These are phyloP conservation scores for Paedocypris sp. DNA, from an alignment of 2,113 vertebrate genomes.

Conservation along the genomic window DNA sequence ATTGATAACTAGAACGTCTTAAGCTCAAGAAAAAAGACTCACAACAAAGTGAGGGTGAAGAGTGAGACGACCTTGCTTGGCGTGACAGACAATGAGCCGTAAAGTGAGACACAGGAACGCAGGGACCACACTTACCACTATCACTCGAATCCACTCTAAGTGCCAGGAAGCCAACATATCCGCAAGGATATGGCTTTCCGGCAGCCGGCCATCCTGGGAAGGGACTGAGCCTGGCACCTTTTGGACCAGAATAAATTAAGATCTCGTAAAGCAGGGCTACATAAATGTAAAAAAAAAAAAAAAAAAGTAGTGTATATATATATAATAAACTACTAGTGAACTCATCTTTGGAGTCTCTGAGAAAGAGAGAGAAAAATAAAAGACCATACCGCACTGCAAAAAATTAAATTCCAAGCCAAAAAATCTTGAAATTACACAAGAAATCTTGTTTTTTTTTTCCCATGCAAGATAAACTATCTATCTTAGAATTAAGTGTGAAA, in stretches of 20 bases:
- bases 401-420: no score
- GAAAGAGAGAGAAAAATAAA: slow-evolving; percentile 30
- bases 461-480: no score
- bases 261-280: slow-evolving; percentile 42
- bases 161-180: slow-evolving; percentile 73
- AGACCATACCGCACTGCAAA: no score
- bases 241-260: slow-evolving; percentile 61
- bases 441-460: no score
- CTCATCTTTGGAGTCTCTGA: not conserved
- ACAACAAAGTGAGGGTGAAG: slow-evolving; percentile 12
- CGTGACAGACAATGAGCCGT: slow-evolving; percentile 46
- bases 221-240: slow-evolving; percentile 64
- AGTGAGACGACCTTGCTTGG: slow-evolving; percentile 34
- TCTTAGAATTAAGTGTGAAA: no score
- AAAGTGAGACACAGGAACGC: slow-evolving; percentile 34
- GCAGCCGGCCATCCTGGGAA: slow-evolving; percentile 54
- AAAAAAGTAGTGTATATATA: slow-evolving; percentile 26
- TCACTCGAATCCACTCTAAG: slow-evolving; percentile 67
- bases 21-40: not conserved
- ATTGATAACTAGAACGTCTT: no score
- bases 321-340: no score
- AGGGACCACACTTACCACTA: slow-evolving; percentile 64
- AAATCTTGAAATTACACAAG: no score
- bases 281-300: slow-evolving; percentile 32
- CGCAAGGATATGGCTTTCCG: slow-evolving; percentile 66